Evolutionary conservation across 2,113 vertebrate species (phyloP).

Genomic region (Chloropsis hardwickii): DNA sequence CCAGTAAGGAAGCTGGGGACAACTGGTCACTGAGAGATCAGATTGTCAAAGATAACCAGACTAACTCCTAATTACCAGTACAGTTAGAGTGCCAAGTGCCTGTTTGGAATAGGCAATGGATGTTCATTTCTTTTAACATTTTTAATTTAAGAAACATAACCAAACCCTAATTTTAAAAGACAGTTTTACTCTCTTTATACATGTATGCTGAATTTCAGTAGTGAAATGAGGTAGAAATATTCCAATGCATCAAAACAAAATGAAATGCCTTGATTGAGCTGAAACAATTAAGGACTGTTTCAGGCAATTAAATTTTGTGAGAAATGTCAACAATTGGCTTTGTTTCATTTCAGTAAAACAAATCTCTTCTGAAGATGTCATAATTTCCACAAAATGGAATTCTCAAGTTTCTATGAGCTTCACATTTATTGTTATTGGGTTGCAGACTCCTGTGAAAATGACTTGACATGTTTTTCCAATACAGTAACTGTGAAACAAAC

Average conservation of each 20-base stretch:
- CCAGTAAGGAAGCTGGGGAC: not conserved
- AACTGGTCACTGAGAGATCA: not conserved
- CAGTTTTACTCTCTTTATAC: not conserved
- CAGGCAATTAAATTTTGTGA: constrained; percentile 42
- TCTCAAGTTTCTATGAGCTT: constrained; percentile 3
- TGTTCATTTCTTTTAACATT: not conserved
- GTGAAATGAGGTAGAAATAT: not conserved
- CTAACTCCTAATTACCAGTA: not conserved
- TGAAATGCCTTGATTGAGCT: constrained; percentile 32
- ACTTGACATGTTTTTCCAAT: constrained; percentile 24
- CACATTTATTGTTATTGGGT: not conserved
- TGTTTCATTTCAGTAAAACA: constrained; percentile 28
- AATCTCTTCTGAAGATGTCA: not conserved
- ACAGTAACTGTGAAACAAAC: not conserved
- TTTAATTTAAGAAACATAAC: constrained; percentile 8
- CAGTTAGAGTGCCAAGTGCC: not conserved
- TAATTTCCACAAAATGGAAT: constrained; percentile 18
- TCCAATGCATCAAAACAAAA: constrained; percentile 37
- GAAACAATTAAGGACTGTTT: constrained; percentile 48
- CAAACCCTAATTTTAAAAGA: not conserved
- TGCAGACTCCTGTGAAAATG: constrained; percentile 27
- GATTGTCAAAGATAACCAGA: not conserved
- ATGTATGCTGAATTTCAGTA: not conserved
- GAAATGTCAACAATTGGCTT: constrained; percentile 9
- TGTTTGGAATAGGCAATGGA: not conserved